Evolutionary conservation across 2,113 vertebrate genomes (phyloP).

Genomic region (Rynchops niger): DNA sequence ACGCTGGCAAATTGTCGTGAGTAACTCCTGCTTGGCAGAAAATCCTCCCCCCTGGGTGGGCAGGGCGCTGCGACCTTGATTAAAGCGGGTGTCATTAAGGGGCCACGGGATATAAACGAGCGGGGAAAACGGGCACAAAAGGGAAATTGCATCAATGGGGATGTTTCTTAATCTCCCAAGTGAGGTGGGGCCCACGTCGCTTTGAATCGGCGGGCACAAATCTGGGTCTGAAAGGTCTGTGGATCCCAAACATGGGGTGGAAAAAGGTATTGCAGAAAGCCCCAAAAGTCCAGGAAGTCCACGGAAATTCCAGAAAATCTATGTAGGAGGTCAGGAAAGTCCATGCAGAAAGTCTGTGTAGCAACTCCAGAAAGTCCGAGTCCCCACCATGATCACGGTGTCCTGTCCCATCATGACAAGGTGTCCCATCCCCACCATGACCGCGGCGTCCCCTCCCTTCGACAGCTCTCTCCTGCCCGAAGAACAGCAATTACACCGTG

Average conservation of each 20-base stretch:
- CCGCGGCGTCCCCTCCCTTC: fast-evolving
- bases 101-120: not conserved
- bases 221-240: not conserved
- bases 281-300: no score
- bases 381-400: no score
- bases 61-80: fast-evolving
- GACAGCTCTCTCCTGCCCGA: slow-evolving; percentile 63
- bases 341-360: not conserved
- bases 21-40: slow-evolving; percentile 22
- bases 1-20: slow-evolving; percentile 72
- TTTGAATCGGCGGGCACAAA: not conserved
- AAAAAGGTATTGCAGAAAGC: no score
- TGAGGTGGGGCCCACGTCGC: fast-evolving
- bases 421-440: no score
- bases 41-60: not conserved
- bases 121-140: not conserved
- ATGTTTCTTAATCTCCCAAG: no score
- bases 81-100: not conserved
- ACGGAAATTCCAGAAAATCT: not conserved
- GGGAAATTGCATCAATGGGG: fast-evolving
- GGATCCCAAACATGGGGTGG: not conserved
- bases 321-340: not conserved
- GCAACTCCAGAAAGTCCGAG: not conserved
- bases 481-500: slow-evolving; percentile 58
- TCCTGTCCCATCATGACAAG: not conserved